Evolutionary conservation across 2,113 vertebrate genomes (phyloP).

Genomic region (Amazona vittata): DNA sequence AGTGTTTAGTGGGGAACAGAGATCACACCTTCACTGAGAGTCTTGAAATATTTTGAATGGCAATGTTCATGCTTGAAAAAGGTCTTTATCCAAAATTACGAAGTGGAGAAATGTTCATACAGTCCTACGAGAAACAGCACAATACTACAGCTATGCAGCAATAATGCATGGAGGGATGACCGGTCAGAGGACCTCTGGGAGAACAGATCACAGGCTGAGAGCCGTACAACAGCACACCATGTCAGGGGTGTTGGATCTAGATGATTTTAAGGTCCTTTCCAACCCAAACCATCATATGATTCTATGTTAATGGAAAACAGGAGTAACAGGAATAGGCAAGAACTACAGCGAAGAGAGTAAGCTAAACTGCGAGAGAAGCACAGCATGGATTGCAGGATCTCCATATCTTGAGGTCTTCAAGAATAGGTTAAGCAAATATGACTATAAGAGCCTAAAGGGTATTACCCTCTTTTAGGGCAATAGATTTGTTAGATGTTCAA

Average conservation of each 20-base stretch:
- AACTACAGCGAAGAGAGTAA: background rate
- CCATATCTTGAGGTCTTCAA: background rate
- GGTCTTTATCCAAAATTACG: rapidly evolving
- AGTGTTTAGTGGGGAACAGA: background rate
- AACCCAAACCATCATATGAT: background rate
- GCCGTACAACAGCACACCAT: rapidly evolving
- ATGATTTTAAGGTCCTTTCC: background rate
- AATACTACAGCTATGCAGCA: background rate
- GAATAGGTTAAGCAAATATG: background rate
- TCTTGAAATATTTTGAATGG: background rate
- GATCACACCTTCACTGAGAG: rapidly evolving
- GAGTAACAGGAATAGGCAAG: background rate
- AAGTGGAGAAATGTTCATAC: background rate
- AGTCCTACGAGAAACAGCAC: background rate
- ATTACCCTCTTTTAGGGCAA: background rate
- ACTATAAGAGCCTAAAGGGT: background rate
- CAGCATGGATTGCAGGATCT: background rate
- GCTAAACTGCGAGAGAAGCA: background rate
- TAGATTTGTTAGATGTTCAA: background rate
- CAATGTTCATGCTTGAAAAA: background rate
- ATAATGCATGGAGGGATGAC: background rate
- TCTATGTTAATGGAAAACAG: background rate
- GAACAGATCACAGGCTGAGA: background rate
- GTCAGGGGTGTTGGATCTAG: background rate
- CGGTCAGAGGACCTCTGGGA: background rate